Evolutionary conservation across 2,888 invertebrate species (phyloP).

Genomic region (Orthonychiurus folsomi): DNA sequence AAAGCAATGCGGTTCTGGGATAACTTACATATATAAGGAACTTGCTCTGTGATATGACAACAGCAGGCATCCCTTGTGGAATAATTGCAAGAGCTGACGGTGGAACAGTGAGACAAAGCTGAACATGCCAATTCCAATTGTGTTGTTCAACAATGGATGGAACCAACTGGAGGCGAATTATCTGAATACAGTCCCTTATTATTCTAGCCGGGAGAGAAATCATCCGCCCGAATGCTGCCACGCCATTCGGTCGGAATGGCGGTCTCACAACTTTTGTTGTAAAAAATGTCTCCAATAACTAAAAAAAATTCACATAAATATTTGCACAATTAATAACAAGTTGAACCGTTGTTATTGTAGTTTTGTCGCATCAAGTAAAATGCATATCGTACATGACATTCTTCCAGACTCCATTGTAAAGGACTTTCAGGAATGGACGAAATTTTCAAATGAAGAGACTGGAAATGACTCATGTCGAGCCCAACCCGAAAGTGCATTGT

Average conservation of each 20-base stretch:
- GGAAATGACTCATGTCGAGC: constrained; percentile 77
- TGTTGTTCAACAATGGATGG: constrained; percentile 47
- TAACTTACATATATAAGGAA: constrained; percentile 81
- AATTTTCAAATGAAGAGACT: constrained; percentile 78
- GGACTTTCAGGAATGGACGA: constrained; percentile 71
- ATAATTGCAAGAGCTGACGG: constrained; percentile 76
- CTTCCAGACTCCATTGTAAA: constrained; percentile 77
- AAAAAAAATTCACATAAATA: too few species aligned
- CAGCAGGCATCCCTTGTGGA: constrained; percentile 81
- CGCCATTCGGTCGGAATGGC: constrained; percentile 80
- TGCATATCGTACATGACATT: constrained; percentile 56
- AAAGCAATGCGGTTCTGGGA: constrained; percentile 5
- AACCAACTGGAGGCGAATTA: constrained; percentile 62
- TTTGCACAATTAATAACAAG: constrained; percentile 20
- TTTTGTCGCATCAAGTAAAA: neutral
- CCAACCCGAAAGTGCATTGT: constrained; percentile 76
- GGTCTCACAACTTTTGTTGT: constrained; percentile 78
- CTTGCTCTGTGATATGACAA: constrained; percentile 74
- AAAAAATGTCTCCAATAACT: constrained; percentile 86
- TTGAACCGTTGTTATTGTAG: constrained; percentile 2
- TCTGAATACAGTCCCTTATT: constrained; percentile 82
- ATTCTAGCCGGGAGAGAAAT: constrained; percentile 76
- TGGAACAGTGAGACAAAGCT: constrained; percentile 85
- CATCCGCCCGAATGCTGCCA: constrained; percentile 76
- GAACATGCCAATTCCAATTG: constrained; percentile 75